phyloP scores from a whole-genome alignment of 2,797 vertebrate species.

The Cossypha dichroa region DNA sequence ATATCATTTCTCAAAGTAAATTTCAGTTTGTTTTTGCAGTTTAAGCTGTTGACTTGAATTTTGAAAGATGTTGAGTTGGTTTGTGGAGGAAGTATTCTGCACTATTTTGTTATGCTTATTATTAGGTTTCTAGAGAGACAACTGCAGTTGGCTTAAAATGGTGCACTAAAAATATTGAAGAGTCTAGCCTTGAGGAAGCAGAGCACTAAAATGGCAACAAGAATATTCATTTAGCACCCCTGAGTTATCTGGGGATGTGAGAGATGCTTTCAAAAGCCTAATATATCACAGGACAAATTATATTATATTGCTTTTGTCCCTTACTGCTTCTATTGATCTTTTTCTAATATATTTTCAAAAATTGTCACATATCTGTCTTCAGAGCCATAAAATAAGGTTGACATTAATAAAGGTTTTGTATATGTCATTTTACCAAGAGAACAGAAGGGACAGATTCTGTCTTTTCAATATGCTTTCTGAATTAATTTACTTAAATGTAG shows the following conservation, averaged over 20 bases:
- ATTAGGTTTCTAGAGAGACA: background rate
- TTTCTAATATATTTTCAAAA: background rate
- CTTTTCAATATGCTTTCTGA: background rate
- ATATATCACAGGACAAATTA: background rate
- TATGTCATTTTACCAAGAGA: background rate
- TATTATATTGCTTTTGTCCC: background rate
- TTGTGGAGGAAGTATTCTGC: background rate
- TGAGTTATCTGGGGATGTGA: background rate
- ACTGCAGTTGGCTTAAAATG: slow-evolving; percentile 6
- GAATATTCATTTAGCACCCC: background rate
- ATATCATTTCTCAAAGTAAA: background rate
- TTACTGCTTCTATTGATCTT: slow-evolving; percentile 38
- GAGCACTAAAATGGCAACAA: background rate
- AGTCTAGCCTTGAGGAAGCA: slow-evolving; percentile 8
- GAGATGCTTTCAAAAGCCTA: background rate
- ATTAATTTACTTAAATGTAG: background rate
- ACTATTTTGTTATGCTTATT: background rate
- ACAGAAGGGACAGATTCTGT: background rate
- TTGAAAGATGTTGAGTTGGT: background rate
- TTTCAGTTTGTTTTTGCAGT: background rate
- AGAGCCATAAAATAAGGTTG: background rate
- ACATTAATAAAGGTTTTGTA: background rate
- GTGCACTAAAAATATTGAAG: background rate
- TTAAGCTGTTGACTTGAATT: background rate
- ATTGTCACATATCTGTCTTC: background rate